These are phyloP conservation scores for Dendroctonus valens DNA, from an alignment of 1,140 invertebrate genomes.

Conservation along the genomic window DNA sequence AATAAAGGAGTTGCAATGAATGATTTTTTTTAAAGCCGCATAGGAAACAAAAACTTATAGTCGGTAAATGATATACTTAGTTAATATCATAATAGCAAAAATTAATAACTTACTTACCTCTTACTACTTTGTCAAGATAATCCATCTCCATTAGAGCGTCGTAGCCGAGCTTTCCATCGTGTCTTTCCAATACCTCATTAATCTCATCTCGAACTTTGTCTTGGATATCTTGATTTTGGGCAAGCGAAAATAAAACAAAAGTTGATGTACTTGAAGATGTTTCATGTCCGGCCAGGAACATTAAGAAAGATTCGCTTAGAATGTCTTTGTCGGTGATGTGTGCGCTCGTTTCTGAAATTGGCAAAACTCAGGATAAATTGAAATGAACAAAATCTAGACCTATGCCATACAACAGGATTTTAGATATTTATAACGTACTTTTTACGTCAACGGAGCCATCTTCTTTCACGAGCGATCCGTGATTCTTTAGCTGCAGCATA, in stretches of 20 bases:
- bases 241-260: constrained; percentile 49
- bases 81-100: no score
- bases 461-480: background rate
- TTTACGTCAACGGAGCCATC: no score
- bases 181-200: constrained; percentile 48
- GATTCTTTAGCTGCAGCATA: background rate
- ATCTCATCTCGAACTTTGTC: constrained; percentile 51
- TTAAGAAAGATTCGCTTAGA: background rate
- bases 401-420: no score
- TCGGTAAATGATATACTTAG: no score
- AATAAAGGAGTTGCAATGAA: constrained; percentile 3
- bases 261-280: constrained; percentile 49
- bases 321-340: background rate
- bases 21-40: no score
- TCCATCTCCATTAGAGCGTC: constrained; percentile 58
- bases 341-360: no score
- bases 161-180: constrained; percentile 55
- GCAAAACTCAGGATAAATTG: no score
- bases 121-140: constrained; percentile 42
- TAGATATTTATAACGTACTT: no score
- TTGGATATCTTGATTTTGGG: constrained; percentile 51
- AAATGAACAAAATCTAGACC: no score
- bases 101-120: constrained; percentile 46
- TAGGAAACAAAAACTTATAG: no score
- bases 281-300: constrained; percentile 47